Evolutionary conservation across 1,140 invertebrate species (phyloP).

Genomic region (Lepidurus couesii): DNA sequence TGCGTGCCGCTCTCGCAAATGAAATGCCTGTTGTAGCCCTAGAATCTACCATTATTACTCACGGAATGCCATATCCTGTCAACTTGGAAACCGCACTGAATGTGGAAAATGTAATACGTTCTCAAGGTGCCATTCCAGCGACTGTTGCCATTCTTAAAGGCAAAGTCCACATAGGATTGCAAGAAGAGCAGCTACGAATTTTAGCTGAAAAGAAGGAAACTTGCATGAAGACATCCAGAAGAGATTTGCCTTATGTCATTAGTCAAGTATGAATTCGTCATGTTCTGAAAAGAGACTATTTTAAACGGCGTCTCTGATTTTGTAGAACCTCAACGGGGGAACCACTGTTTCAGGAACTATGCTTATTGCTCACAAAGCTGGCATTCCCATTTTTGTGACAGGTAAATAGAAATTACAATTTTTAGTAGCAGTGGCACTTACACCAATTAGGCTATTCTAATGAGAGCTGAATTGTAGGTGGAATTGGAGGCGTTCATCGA

Average conservation of each 20-base stretch:
- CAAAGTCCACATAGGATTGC: constrained; percentile 72
- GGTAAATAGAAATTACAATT: constrained; percentile 49
- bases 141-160: constrained; percentile 87
- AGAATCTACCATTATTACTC: constrained; percentile 96
- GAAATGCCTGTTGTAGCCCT: constrained; percentile 77
- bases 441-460: background rate
- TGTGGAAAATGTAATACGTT: constrained; percentile 71
- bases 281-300: background rate
- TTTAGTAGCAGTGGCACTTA: background rate
- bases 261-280: constrained; percentile 49
- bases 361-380: constrained; percentile 67
- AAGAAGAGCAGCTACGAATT: constrained; percentile 54
- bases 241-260: constrained; percentile 75
- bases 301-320: constrained; percentile 31
- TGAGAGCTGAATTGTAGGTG: constrained; percentile 48
- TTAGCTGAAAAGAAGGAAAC: constrained; percentile 51
- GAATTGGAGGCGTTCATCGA: constrained; percentile 90
- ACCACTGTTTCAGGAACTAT: constrained; percentile 96
- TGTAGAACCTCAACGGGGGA: constrained; percentile 68
- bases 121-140: constrained; percentile 82
- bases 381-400: constrained; percentile 91
- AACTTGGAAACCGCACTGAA: constrained; percentile 79
- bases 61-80: constrained; percentile 92
- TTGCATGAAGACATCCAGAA: constrained; percentile 70
- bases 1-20: constrained; percentile 52